Evolutionary conservation across 2,888 invertebrate genomes (phyloP), one percentile per base, ranked within the genome.

Genomic region (Ashinkailepas kermadecensis): DNA sequence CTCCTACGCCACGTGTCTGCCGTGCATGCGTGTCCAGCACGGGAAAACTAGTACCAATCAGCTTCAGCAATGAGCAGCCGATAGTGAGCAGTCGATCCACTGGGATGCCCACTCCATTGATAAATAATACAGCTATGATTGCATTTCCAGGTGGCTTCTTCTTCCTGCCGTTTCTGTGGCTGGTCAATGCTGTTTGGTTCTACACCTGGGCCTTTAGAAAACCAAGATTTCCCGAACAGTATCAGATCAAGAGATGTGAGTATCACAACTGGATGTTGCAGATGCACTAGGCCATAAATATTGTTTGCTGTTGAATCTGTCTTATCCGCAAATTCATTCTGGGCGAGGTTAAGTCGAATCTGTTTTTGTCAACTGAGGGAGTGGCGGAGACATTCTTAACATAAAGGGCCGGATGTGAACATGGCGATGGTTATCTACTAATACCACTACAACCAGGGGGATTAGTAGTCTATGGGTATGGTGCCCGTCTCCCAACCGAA

Each of bases 161-260:
- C 18, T 15, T 79, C 7, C 25, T 79, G 13, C 79, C 79, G 3
- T 79, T 79, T 23, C 18, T 79, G 7, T 79, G 79, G 79, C n/a
- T 79, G 58, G 79, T 79, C 23, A 79, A 79, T 18, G 79, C 79
- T 7, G 12, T 57, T 0, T 79, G 79, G 79, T 79, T 79, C 58
- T 79, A 58, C 18, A 8, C 15, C 2, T 58, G n/a, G 57, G 79
- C 79, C 13, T 79, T 79, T 58, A 58, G 59, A 58, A 57, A n/a
- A 25, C 79, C 79, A 23, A 79, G 79, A 6, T 79, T 79, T 23
- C 58, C 79, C 11, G 58, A 79, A 18, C 79, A 79, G 15, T 59
- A 25, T 9, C 79, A 79, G 25, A 79, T 79, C 58, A 79, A 59
- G 23, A 58, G 59, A 58, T 79, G 74, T 74, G 21, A 74, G 74